Evolutionary conservation across 2,797 vertebrate species (phyloP).

Genomic region (Rhodeus uyekii): DNA sequence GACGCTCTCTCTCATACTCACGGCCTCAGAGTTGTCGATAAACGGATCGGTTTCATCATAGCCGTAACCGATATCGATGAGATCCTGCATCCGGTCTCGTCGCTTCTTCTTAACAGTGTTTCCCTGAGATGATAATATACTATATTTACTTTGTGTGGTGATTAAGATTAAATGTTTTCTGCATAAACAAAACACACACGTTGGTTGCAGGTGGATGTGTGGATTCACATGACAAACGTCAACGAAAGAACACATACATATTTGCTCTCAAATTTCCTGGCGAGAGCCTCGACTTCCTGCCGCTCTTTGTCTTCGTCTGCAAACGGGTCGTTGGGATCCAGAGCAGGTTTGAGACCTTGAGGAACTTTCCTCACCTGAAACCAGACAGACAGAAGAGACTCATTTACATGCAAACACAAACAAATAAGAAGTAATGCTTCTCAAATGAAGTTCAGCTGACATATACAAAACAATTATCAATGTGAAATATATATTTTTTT

Average conservation of each 20-base stretch:
- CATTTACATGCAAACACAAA: neutral
- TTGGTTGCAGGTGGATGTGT: neutral
- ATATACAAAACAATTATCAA: too few species aligned
- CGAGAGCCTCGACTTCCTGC: slow-evolving; percentile 88
- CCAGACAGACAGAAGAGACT: neutral
- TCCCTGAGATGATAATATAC: slow-evolving; percentile 72
- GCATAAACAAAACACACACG: neutral
- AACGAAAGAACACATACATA: slow-evolving; percentile 82
- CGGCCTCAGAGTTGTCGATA: slow-evolving; percentile 98
- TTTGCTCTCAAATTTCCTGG: slow-evolving; percentile 96
- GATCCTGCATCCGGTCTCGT: slow-evolving; percentile 94
- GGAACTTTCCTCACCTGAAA: slow-evolving; percentile 77
- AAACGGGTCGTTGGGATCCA: slow-evolving; percentile 85
- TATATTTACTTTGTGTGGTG: neutral
- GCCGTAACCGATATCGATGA: slow-evolving; percentile 96
- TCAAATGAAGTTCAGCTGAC: too few species aligned
- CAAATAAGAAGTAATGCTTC: too few species aligned
- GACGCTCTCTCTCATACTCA: slow-evolving; percentile 73
- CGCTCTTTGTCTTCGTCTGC: slow-evolving; percentile 87
- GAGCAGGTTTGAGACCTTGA: slow-evolving; percentile 69
- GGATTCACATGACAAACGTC: neutral
- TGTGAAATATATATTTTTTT: too few species aligned
- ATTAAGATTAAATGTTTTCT: neutral
- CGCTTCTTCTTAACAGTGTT: slow-evolving; percentile 86
- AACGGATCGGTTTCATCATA: slow-evolving; percentile 98